Evolutionary conservation across 2,113 vertebrate genomes (phyloP).

Genomic region (Nycticebus coucang): DNA sequence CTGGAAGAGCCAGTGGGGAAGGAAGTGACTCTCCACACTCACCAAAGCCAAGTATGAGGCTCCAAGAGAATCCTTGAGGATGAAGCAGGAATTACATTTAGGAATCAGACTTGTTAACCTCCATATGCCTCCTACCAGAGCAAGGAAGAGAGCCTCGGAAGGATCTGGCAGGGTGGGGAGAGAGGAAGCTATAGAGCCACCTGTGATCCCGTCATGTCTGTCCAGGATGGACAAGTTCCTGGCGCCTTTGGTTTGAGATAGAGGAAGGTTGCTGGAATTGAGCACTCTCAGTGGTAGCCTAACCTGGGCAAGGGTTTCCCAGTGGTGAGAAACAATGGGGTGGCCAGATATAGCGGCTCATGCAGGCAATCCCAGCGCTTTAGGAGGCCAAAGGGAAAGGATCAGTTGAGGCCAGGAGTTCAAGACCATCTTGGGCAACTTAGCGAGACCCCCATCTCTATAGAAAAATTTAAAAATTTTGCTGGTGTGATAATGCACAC

Average conservation of each 20-base stretch:
- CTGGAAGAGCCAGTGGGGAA: neutral
- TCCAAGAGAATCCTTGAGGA: neutral
- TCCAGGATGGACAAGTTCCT: neutral
- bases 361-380: too few relatives aligned
- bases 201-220: neutral
- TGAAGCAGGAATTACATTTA: neutral
- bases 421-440: too few relatives aligned
- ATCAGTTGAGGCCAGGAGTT: too few relatives aligned
- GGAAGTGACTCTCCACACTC: neutral
- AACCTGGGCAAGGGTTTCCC: neutral
- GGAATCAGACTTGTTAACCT: neutral
- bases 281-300: neutral
- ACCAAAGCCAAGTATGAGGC: neutral
- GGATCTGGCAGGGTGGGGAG: neutral
- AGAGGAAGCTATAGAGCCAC: neutral
- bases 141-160: neutral
- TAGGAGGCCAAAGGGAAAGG: too few relatives aligned
- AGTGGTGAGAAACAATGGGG: neutral
- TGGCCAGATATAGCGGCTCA: too few relatives aligned
- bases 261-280: neutral
- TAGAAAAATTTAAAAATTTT: too few relatives aligned
- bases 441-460: too few relatives aligned
- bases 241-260: neutral
- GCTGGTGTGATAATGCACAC: too few relatives aligned
- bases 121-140: neutral